Evolutionary conservation across 2,888 invertebrate genomes (phyloP), one percentile per base, ranked within the genome.

Genomic region (Lasioglossum morio): DNA sequence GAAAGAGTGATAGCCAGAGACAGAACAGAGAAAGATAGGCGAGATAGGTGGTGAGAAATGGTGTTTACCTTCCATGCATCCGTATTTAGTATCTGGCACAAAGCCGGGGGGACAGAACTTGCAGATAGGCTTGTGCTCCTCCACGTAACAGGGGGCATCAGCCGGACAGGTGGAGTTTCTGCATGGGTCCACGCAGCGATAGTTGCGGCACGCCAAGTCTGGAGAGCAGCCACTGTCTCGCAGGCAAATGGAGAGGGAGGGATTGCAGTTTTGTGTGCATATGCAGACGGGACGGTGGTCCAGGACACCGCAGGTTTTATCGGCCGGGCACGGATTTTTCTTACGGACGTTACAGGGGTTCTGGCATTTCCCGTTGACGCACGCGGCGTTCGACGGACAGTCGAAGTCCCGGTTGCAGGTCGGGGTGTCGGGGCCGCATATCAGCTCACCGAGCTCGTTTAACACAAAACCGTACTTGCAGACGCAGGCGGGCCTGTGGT

Each of bases 21-120:
- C 19, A 30, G 34, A 69, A 19, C 19, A 82, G 72, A 70, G 77
- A 66, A 72, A 81, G 60, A 79, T 69, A 77, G 57, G 73, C 77
- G 84, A 79, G 85, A 90, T 93, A 90, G 90, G 90, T 91, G 93
- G 92, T 92, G 92, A 93, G 94, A 94, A 94, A 92, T 94, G 93
- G 93, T 95, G 94, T 96, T 98, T 98, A 98, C 98, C 98, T 98
- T 98, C 98, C 96, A 98, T 97, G 97, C 98, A 99, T 97, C 98
- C 98, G 96, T 98, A 97, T 96, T 97, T 97, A 95, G 98, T 97
- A 96, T 98, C 98, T 96, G 98, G 97, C 96, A 97, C 97, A 97
- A 98, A 98, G 96, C 98, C 99, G 96, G 97, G 97, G 95, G 98
- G 98, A 96, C 99, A 99, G 97, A 98, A 98, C 97, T 98, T 98